Conservation (phyloP, 2,888 invertebrate species). For the Caenorhabditis sulstoni region DNA sequence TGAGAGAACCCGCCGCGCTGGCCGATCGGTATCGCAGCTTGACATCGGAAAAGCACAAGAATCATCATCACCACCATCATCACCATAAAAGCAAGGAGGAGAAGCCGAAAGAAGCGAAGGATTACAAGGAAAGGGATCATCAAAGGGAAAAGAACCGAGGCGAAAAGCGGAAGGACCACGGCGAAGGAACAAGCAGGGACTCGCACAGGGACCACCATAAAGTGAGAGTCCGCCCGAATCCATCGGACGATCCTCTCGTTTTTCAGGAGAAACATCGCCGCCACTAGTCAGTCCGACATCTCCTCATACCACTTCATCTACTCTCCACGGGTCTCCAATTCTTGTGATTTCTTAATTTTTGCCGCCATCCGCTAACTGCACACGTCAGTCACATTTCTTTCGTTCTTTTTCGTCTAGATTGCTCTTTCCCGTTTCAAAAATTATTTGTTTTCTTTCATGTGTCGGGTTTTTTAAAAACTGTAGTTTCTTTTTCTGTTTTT, state of each 20-base stretch:
- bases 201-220: slow-evolving; percentile 24
- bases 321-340: slow-evolving; percentile 7
- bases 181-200: slow-evolving; percentile 30
- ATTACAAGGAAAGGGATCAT: slow-evolving; percentile 25
- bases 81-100: slow-evolving; percentile 27
- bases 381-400: not conserved
- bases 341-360: not conserved
- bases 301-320: not conserved
- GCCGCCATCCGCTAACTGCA: not conserved
- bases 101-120: slow-evolving; percentile 15
- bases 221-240: not conserved
- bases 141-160: slow-evolving; percentile 13
- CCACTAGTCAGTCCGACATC: not conserved
- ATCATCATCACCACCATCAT: slow-evolving; percentile 53
- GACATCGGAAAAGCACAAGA: slow-evolving; percentile 50
- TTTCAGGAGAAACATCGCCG: slow-evolving; percentile 35
- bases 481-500: not conserved
- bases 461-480: slow-evolving; percentile 6
- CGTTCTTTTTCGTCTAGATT: not conserved
- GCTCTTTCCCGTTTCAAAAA: not conserved
- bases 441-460: not conserved
- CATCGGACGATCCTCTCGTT: not conserved
- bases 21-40: slow-evolving; percentile 50
- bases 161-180: slow-evolving; percentile 33
- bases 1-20: slow-evolving; percentile 64